A percentile compares a stretch with the other conserved stretches of the same genome.
Conservation (phyloP, 2,888 invertebrate species). For the Limulus polyphemus region DNA sequence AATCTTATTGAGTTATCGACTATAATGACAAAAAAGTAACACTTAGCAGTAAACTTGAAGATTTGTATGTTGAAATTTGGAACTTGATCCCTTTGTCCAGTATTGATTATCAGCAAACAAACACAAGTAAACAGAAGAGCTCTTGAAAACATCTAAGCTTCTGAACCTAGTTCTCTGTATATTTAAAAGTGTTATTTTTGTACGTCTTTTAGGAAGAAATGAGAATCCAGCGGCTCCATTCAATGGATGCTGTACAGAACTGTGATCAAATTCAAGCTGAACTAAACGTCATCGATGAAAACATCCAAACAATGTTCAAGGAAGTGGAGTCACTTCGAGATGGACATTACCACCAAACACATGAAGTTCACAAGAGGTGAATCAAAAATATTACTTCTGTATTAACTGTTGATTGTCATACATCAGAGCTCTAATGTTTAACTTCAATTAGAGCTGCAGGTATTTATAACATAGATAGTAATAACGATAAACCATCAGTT, state of each 20-base stretch:
- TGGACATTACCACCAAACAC: slow-evolving; percentile 69
- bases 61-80: no score
- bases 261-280: slow-evolving; percentile 82
- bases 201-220: slow-evolving; percentile 49
- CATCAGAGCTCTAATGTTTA: neutral
- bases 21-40: no score
- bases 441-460: neutral
- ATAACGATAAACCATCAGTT: no score
- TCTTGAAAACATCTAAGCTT: no score
- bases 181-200: no score
- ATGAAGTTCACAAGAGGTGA: slow-evolving; percentile 54
- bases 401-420: neutral
- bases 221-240: slow-evolving; percentile 67
- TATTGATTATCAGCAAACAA: no score
- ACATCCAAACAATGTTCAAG: slow-evolving; percentile 73
- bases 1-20: no score
- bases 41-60: no score
- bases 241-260: slow-evolving; percentile 83
- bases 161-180: no score
- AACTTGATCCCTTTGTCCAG: no score
- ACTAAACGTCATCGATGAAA: slow-evolving; percentile 66
- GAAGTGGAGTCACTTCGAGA: slow-evolving; percentile 77
- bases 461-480: neutral
- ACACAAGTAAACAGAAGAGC: no score
- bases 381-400: no score